phyloP scores from a whole-genome alignment of 1,140 invertebrate species.

The Elysia chlorotica region DNA sequence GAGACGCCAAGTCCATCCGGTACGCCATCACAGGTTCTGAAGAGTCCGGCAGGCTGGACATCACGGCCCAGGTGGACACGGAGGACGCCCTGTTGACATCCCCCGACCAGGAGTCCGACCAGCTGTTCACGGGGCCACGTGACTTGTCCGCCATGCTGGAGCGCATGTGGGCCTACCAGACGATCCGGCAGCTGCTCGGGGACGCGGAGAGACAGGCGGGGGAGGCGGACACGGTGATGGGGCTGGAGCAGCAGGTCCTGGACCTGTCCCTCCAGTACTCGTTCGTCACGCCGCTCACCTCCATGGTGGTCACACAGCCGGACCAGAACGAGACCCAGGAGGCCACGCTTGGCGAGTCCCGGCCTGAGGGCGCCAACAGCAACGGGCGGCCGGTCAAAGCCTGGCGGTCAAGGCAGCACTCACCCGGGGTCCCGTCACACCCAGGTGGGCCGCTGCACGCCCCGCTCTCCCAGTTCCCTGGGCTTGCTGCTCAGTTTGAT shows the following conservation, averaged over 20 bases:
- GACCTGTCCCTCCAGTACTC: slow-evolving; percentile 66
- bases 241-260: slow-evolving; percentile 30
- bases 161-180: slow-evolving; percentile 74
- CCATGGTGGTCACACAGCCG: slow-evolving; percentile 75
- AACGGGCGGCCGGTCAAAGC: too few relatives aligned
- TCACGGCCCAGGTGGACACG: not conserved
- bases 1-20: slow-evolving; percentile 63
- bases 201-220: slow-evolving; percentile 32
- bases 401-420: too few relatives aligned
- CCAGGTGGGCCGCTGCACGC: too few relatives aligned
- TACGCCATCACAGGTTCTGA: slow-evolving; percentile 72
- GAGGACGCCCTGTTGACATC: not conserved
- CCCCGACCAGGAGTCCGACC: slow-evolving; percentile 18
- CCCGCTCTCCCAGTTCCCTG: too few relatives aligned
- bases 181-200: slow-evolving; percentile 71
- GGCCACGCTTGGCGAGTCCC: too few relatives aligned
- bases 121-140: slow-evolving; percentile 66
- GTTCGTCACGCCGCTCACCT: slow-evolving; percentile 75
- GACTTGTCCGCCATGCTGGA: slow-evolving; percentile 65
- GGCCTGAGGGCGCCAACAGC: too few relatives aligned
- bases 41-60: slow-evolving; percentile 70
- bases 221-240: slow-evolving; percentile 24
- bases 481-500: too few relatives aligned
- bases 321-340: slow-evolving; percentile 40
- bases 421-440: too few relatives aligned